Conservation (phyloP, 2,797 vertebrate genomes). For the Dicrostonyx torquatus region DNA sequence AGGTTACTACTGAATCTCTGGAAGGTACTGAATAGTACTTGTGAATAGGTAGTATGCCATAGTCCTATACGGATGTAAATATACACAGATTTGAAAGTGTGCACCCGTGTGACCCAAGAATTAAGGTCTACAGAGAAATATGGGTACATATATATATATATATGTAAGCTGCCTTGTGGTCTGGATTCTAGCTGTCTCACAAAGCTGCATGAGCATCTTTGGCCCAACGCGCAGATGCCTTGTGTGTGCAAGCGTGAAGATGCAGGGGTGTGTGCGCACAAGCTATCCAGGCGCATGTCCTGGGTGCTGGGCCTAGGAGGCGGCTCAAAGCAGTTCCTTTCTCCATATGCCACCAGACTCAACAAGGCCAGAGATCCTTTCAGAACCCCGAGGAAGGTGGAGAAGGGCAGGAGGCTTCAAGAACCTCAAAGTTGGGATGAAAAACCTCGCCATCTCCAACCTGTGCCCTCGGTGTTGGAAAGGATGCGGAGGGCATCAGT, state of each 20-base stretch:
- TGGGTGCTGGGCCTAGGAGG: constrained; percentile 18
- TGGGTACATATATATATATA: background rate
- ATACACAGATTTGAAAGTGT: background rate
- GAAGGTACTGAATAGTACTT: background rate
- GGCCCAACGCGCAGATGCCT: background rate
- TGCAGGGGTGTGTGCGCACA: constrained; percentile 27
- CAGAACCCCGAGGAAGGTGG: background rate
- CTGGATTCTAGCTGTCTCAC: constrained; percentile 22
- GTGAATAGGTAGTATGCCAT: background rate
- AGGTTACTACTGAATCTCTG: constrained; percentile 1
- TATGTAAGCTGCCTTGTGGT: background rate
- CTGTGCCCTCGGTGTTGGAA: background rate
- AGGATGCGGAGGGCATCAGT: background rate
- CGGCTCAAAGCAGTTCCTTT: background rate
- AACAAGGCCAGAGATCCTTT: background rate
- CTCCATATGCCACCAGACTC: background rate
- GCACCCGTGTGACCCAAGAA: background rate
- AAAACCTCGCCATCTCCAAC: background rate
- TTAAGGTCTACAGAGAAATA: background rate
- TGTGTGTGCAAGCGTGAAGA: constrained; percentile 11
- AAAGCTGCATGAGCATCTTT: constrained; percentile 22
- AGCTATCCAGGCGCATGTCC: background rate
- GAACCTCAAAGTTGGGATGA: constrained; percentile 46
- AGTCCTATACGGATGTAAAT: background rate
- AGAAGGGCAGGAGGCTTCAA: background rate